Base-by-base conservation (phyloP, 2,888 invertebrate genomes). In the Drosophila recens region DNA sequence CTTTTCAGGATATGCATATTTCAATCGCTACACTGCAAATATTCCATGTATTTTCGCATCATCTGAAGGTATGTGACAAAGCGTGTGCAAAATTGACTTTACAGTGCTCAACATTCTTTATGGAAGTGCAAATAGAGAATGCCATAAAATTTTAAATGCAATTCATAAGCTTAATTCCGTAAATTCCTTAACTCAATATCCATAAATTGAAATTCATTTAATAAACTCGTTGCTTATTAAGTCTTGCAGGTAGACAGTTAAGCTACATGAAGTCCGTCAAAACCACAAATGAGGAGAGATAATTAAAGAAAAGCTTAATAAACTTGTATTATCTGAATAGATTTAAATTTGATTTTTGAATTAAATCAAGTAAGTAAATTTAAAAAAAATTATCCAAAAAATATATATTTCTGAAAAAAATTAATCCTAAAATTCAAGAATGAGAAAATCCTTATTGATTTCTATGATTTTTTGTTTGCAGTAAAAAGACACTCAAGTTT, bases 21-120 rank as follows among this genome's bases (percentile, higher is more conserved):
- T 80, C 81, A 88, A 69, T 72, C 72, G 57, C 52, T 36, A 65
- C 63, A 61, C 42, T 57, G 67, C 66, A 82, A 69, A 85, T 59
- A 64, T 34, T 17, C 17, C 48, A 30, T 27, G 17, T 40, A 36
- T 46, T 49, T 46, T 9, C 13, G 27, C 15, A 10, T n/a, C 38
- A 38, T 3, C 38, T 13, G 13, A 30, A 9, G 34, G 40, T 30
- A n/a, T 45, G 65, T 46, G 59, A 38, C 27, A 67, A 52, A 34
- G 36, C 8, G 17, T n/a, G 27, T 23, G 48, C n/a, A 27, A 11
- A 58, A 23, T 20, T 34, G 45, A 36, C 30, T n/a, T 58, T 34
- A 27, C 27, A 42, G 13, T 20, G 9, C 13, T 67, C 30, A 15
- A 40, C 40, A 53, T 48, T 30, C 53, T 17, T 23, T 2, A 54